A percentile compares a stretch with the other conserved stretches of the same genome.
Conservation (phyloP, 1,140 invertebrate species). For the Anadara kagoshimensis region DNA sequence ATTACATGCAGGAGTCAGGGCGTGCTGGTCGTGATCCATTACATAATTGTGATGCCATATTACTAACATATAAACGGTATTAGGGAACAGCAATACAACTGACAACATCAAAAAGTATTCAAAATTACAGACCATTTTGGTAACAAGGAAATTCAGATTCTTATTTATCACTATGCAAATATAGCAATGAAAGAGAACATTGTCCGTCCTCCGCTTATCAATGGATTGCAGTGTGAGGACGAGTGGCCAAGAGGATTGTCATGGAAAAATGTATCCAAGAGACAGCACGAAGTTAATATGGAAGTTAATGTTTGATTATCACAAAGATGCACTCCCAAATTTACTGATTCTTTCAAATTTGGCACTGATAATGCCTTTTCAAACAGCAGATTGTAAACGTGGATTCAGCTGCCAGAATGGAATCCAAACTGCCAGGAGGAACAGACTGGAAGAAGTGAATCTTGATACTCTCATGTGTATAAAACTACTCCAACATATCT, state of each 20-base stretch:
- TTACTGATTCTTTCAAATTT: constrained; percentile 1
- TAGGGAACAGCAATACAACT: too few relatives aligned
- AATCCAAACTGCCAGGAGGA: too few relatives aligned
- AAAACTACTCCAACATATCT: too few relatives aligned
- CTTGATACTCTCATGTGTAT: too few relatives aligned
- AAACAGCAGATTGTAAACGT: constrained; percentile 8
- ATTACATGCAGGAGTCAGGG: too few relatives aligned
- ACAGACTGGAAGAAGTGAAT: too few relatives aligned
- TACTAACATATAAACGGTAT: too few relatives aligned
- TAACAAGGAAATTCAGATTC: constrained; percentile 6
- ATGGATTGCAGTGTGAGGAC: background rate
- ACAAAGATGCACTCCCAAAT: background rate
- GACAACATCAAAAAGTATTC: too few relatives aligned
- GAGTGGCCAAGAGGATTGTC: background rate
- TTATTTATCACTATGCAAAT: background rate
- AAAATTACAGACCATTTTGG: background rate
- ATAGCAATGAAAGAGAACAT: background rate
- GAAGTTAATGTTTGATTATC: background rate
- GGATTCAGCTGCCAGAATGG: background rate
- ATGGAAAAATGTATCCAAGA: background rate
- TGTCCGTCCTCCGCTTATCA: background rate
- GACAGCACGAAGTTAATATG: background rate
- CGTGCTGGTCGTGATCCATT: too few relatives aligned
- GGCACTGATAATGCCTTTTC: constrained; percentile 5
- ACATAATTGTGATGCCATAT: too few relatives aligned